Evolutionary conservation across 1,140 invertebrate genomes (phyloP).

Genomic region (Lamellibrachia luymesi): DNA sequence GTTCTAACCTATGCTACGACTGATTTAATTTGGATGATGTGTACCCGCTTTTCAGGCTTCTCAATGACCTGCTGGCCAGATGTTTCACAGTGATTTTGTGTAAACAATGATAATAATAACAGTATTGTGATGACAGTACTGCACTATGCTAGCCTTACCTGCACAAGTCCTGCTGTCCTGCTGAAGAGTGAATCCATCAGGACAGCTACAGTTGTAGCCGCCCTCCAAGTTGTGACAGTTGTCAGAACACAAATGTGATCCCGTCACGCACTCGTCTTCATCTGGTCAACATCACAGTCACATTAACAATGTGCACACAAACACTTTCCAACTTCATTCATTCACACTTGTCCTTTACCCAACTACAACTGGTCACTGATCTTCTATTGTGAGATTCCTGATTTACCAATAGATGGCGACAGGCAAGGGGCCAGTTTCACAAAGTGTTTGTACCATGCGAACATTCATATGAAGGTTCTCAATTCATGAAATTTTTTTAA

Average conservation of each 20-base stretch:
- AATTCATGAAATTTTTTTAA: too few relatives aligned
- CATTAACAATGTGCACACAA: not conserved
- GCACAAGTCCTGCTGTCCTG: slow-evolving; percentile 1
- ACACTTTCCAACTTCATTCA: too few relatives aligned
- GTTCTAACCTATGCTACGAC: too few relatives aligned
- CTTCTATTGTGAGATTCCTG: too few relatives aligned
- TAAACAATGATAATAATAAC: too few relatives aligned
- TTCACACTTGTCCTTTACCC: not conserved
- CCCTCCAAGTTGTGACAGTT: not conserved
- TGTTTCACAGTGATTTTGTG: slow-evolving; percentile 6
- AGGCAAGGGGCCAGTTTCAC: too few relatives aligned
- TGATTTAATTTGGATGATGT: slow-evolving; percentile 8
- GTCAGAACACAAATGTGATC: not conserved
- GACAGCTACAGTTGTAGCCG: slow-evolving; percentile 14
- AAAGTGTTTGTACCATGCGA: too few relatives aligned
- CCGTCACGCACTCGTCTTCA: not conserved
- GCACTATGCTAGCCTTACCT: not conserved
- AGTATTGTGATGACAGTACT: not conserved
- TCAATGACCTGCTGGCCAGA: not conserved
- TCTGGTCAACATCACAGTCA: not conserved
- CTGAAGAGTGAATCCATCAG: not conserved
- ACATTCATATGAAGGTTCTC: too few relatives aligned
- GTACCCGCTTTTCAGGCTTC: slow-evolving; percentile 18
- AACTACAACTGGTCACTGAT: too few relatives aligned
- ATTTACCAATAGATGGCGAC: too few relatives aligned